Percentiles rank a stretch among this genome's conserved stretches.
These are phyloP conservation scores for Lasioglossum malachurum DNA, from an alignment of 2,888 invertebrate genomes.

Conservation along the genomic window DNA sequence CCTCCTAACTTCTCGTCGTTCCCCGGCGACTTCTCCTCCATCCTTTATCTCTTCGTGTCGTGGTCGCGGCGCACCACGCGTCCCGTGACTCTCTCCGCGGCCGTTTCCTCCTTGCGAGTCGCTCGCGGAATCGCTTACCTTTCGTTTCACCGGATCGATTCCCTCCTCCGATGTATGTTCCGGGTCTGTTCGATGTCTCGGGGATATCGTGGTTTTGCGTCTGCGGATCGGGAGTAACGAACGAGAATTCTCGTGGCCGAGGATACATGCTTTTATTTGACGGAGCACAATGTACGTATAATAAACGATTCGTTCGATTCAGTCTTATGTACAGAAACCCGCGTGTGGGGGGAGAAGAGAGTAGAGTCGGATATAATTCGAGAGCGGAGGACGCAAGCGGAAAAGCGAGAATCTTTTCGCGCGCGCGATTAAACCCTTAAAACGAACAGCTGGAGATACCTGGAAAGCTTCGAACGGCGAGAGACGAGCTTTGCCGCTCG, in stretches of 20 bases:
- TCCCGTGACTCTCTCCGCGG: background rate
- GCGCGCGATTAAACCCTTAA: conserved; percentile 10
- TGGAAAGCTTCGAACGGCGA: conserved; percentile 74
- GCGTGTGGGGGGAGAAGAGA: background rate
- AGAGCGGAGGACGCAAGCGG: conserved; percentile 27
- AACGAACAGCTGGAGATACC: conserved; percentile 73
- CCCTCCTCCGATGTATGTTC: background rate
- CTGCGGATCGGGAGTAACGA: conserved; percentile 45
- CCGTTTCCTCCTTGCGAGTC: background rate
- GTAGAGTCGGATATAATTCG: conserved; percentile 6
- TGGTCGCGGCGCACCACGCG: conserved; percentile 9
- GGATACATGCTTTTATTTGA: conserved; percentile 49
- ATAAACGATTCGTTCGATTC: conserved; percentile 59
- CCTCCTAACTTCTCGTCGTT: conserved; percentile 47
- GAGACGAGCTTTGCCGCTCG: conserved; percentile 37
- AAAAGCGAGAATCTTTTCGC: conserved; percentile 43
- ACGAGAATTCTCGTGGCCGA: conserved; percentile 51
- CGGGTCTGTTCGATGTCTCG: conserved; percentile 23
- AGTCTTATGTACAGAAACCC: conserved; percentile 76
- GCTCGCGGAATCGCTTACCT: conserved; percentile 5
- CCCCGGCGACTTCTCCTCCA: conserved; percentile 12
- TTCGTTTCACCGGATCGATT: background rate
- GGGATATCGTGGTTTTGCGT: background rate
- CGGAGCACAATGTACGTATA: conserved; percentile 27
- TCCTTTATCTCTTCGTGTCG: background rate